phyloP scores from a whole-genome alignment of 2,797 vertebrate genomes.

The Spea hammondii region DNA sequence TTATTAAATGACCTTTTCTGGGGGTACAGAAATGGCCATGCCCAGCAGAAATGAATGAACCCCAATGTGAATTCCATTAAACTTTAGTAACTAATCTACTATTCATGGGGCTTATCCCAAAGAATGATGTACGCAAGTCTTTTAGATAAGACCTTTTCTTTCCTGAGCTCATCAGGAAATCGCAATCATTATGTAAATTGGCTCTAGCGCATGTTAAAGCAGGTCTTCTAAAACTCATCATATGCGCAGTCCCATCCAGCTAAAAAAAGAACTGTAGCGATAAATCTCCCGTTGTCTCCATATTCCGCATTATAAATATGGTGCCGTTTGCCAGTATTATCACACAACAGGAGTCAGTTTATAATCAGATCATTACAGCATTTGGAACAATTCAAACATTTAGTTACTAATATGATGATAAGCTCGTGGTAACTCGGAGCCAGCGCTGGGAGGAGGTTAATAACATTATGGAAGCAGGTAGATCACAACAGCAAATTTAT shows the following conservation, averaged over 20 bases:
- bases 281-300: constrained; percentile 1
- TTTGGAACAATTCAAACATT: constrained; percentile 18
- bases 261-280: not conserved
- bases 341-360: constrained; percentile 24
- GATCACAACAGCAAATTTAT: constrained; percentile 1
- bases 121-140: not conserved
- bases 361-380: constrained; percentile 18
- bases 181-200: not conserved
- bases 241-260: not conserved
- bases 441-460: constrained; percentile 4
- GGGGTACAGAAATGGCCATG: constrained; percentile 4
- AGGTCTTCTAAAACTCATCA: not conserved
- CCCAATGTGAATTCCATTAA: not conserved
- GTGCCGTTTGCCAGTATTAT: not conserved
- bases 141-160: not conserved
- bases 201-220: not conserved
- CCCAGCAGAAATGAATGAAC: constrained; percentile 10
- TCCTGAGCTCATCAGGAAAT: not conserved
- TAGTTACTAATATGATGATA: constrained; percentile 14
- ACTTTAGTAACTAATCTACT: not conserved
- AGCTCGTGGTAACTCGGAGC: not conserved
- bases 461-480: constrained; percentile 21
- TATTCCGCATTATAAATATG: constrained; percentile 10
- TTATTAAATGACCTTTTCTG: constrained; percentile 36
- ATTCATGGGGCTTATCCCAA: not conserved